Percentiles rank a stretch among this genome's conserved stretches.
These are phyloP conservation scores for Hipposideros armiger DNA, from an alignment of 2,113 vertebrate genomes.

Conservation along the genomic window DNA sequence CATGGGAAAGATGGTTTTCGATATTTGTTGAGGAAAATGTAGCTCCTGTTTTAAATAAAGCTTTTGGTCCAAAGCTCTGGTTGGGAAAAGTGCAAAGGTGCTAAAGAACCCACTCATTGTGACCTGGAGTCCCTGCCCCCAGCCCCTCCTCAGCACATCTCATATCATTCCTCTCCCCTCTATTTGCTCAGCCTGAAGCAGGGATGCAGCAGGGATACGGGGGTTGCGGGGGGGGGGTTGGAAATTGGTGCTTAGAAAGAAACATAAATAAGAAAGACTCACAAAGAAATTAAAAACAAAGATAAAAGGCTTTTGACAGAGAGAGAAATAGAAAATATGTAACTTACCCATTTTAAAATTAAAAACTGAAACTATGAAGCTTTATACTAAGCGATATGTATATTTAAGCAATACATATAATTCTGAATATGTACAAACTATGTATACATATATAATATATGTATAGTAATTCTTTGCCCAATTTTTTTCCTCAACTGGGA, in stretches of 20 bases:
- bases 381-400: neutral
- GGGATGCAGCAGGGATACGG: neutral
- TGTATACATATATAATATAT: neutral
- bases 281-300: neutral
- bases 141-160: rapidly evolving
- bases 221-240: rapidly evolving
- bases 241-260: neutral
- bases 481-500: neutral
- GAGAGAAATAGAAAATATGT: neutral
- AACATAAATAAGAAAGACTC: neutral
- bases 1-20: neutral
- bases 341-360: neutral
- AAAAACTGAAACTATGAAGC: neutral
- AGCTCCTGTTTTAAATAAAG: neutral
- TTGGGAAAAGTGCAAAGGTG: neutral
- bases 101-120: neutral
- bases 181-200: neutral
- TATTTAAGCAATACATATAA: neutral
- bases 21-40: neutral
- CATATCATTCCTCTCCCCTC: neutral
- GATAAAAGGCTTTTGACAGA: neutral
- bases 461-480: neutral
- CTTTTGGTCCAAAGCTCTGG: neutral
- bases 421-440: neutral
- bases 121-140: neutral